These are phyloP conservation scores for Heliconius aoede DNA, from an alignment of 2,888 invertebrate genomes.

Conservation along the genomic window DNA sequence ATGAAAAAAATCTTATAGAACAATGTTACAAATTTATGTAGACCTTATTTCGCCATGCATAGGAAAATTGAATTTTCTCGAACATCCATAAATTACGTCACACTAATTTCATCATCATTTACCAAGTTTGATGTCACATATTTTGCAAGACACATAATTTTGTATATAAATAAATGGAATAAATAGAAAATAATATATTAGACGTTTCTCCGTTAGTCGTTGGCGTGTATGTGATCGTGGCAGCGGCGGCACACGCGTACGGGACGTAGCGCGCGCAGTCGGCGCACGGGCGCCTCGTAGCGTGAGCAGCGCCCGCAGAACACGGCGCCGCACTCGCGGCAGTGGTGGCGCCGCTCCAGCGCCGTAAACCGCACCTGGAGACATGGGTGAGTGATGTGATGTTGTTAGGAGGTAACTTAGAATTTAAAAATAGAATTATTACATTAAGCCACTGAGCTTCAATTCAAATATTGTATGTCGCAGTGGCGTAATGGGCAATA, in stretches of 20 bases:
- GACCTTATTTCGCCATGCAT: not conserved
- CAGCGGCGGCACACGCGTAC: slow-evolving; percentile 98
- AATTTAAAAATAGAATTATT: too few relatives aligned
- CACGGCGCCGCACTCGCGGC: slow-evolving; percentile 98
- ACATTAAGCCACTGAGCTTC: too few relatives aligned
- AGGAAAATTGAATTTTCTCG: too few relatives aligned
- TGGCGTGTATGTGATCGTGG: slow-evolving; percentile 80
- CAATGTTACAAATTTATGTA: not conserved
- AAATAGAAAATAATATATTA: not conserved
- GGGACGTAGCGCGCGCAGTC: slow-evolving; percentile 95
- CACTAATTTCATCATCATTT: too few relatives aligned
- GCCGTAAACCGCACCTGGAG: slow-evolving; percentile 90
- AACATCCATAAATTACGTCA: too few relatives aligned
- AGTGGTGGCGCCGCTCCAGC: slow-evolving; percentile 97
- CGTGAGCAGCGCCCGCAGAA: slow-evolving; percentile 98
- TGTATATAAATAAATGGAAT: too few relatives aligned
- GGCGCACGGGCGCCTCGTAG: slow-evolving; percentile 97
- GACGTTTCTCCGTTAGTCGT: slow-evolving; percentile 1
- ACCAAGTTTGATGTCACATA: too few relatives aligned
- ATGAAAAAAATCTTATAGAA: not conserved
- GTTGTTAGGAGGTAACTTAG: too few relatives aligned
- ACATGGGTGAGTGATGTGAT: too few relatives aligned
- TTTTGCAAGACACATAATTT: too few relatives aligned
- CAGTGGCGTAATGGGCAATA: too few relatives aligned
- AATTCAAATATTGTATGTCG: too few relatives aligned